Evolutionary conservation across 2,113 vertebrate genomes (phyloP).

Genomic region (Phoxinus phoxinus): DNA sequence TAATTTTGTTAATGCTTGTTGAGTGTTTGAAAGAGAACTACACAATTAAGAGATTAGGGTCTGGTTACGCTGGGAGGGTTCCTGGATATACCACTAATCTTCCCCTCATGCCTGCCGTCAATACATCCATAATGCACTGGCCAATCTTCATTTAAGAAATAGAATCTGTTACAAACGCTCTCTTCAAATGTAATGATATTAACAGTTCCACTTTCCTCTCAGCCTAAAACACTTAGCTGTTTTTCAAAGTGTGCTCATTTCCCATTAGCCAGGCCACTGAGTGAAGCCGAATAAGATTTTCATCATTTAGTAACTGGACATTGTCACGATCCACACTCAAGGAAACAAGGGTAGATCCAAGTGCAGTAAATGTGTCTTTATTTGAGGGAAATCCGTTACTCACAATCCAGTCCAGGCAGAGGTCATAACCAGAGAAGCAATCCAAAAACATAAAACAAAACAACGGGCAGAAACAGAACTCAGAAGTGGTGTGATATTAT

Average conservation of each 20-base stretch:
- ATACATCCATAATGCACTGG: slow-evolving; percentile 38
- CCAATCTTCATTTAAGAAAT: slow-evolving; percentile 43
- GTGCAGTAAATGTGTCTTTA: too few species aligned
- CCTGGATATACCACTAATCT: slow-evolving; percentile 3
- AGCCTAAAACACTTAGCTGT: slow-evolving; percentile 45
- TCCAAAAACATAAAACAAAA: too few species aligned
- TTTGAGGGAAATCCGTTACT: too few species aligned
- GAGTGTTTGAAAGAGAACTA: slow-evolving; percentile 48
- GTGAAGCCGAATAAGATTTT: slow-evolving; percentile 57
- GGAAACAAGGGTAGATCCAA: too few species aligned
- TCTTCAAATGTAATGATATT: slow-evolving; percentile 55
- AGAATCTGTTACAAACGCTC: slow-evolving; percentile 47
- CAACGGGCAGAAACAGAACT: too few species aligned
- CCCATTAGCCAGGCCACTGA: slow-evolving; percentile 54
- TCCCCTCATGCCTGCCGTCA: slow-evolving; percentile 14
- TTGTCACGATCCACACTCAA: too few species aligned
- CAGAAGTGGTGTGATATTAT: too few species aligned
- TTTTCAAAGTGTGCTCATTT: slow-evolving; percentile 39
- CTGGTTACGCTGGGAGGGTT: slow-evolving; percentile 31
- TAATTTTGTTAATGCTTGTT: slow-evolving; percentile 50
- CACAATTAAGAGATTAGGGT: slow-evolving; percentile 42
- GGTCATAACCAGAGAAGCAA: too few species aligned
- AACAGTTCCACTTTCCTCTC: slow-evolving; percentile 52
- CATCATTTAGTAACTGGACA: slow-evolving; percentile 52
- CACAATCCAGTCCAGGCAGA: too few species aligned